Conservation (phyloP, 2,888 invertebrate genomes). For the Cryptocephalus moraei region DNA sequence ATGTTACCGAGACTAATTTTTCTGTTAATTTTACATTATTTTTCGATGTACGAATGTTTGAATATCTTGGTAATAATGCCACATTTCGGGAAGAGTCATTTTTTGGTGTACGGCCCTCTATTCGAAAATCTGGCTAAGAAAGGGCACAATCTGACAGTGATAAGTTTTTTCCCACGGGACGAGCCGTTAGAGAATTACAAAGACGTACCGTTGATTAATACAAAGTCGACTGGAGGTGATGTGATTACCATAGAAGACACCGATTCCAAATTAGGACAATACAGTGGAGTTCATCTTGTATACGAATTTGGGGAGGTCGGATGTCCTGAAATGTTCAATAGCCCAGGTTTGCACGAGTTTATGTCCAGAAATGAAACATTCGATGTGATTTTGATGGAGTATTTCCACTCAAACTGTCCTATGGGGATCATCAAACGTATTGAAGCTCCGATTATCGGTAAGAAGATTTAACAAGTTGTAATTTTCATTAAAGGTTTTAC, state of each 20-base stretch:
- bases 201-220: conserved; percentile 37
- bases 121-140: background rate
- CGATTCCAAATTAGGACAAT: background rate
- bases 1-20: too few relatives aligned
- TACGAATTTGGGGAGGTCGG: background rate
- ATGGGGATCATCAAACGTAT: background rate
- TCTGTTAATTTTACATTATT: background rate
- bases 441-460: background rate
- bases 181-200: conserved; percentile 45
- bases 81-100: background rate
- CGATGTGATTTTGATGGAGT: background rate
- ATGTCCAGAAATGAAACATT: background rate
- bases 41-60: background rate
- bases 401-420: background rate
- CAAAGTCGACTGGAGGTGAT: too few relatives aligned
- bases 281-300: background rate
- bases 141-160: conserved; percentile 39
- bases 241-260: background rate
- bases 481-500: too few relatives aligned
- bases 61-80: background rate
- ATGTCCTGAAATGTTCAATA: background rate
- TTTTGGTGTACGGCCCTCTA: background rate
- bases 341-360: background rate
- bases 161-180: conserved; percentile 52
- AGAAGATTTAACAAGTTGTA: too few relatives aligned